Evolutionary conservation across 2,888 invertebrate species (phyloP), one percentile per base, ranked within the genome.

Genomic region (Torymus texanus): DNA sequence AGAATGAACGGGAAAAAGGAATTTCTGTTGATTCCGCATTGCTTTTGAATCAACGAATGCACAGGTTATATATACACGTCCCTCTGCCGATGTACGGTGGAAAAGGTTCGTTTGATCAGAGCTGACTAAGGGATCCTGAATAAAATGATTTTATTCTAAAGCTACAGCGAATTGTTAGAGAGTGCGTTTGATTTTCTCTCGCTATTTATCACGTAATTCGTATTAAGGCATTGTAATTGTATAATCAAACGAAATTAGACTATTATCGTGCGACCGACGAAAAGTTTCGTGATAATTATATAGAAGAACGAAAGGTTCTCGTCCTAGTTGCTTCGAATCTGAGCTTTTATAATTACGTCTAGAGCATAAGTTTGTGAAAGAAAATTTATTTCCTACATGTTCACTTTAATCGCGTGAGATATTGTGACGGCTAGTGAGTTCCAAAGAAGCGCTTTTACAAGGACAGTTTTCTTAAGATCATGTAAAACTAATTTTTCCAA

Each of bases 341-440:
- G 66, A 78, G 71, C 80, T 80, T 78, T 78, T 75, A 77, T 21
- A 65, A 71, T 71, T 74, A 74, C 16, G 29, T 55, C 21, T 80
- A 80, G 68, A 16, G 59, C 61, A 16, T 80, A 77, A 55, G 12
- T 61, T 65, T 50, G 41, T 41, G 11, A 63, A 67, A 18, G 51
- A 16, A 75, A 75, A 75, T 75, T 75, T 10, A 29, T 78, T 75
- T 81, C 72, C 78, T 78, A 81, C 3, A 29, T 78, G 63, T 67
- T 75, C 72, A 71, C 62, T 75, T 59, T 67, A 18, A 81, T 75
- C 55, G 67, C 21, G 68, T 29, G 68, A 78, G 72, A 59, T 75
- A 68, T 78, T 75, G 74, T 71, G 73, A 81, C 78, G 80, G 82
- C 82, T 82, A 82, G 82, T 82, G 82, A 82, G 81, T 82, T 82